These are phyloP conservation scores for Acanthacorydalis orientalis DNA, from an alignment of 2,888 invertebrate species.

Conservation along the genomic window DNA sequence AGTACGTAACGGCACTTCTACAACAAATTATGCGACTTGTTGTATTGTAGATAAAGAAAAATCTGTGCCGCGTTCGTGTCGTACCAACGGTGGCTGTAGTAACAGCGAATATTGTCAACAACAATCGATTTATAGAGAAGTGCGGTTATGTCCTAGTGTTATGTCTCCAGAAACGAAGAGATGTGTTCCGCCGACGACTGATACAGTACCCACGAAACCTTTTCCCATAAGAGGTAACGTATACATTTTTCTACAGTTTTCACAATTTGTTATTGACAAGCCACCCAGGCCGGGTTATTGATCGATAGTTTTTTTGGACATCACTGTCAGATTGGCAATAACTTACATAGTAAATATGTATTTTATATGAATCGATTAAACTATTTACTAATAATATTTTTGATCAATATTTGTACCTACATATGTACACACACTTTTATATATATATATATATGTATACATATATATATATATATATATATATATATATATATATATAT, in stretches of 20 bases:
- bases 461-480: no score
- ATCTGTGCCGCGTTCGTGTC: background rate
- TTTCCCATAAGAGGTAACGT: constrained; percentile 67
- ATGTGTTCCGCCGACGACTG: constrained; percentile 59
- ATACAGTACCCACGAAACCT: constrained; percentile 77
- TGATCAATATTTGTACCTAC: no score
- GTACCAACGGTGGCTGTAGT: background rate
- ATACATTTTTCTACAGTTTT: background rate
- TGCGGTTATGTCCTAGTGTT: constrained; percentile 40
- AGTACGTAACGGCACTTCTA: constrained; percentile 20
- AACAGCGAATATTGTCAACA: background rate
- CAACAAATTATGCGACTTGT: background rate
- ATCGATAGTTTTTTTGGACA: no score
- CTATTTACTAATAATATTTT: no score
- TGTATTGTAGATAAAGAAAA: background rate
- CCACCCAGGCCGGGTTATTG: no score
- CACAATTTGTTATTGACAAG: background rate
- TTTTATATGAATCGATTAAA: no score
- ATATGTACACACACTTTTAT: no score
- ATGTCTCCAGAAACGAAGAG: constrained; percentile 53
- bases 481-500: no score
- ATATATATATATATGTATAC: no score
- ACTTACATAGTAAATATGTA: no score
- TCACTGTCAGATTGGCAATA: no score
- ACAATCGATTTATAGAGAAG: constrained; percentile 16